phyloP scores from a whole-genome alignment of 2,888 invertebrate species.

The Hoplodrina blanda region DNA sequence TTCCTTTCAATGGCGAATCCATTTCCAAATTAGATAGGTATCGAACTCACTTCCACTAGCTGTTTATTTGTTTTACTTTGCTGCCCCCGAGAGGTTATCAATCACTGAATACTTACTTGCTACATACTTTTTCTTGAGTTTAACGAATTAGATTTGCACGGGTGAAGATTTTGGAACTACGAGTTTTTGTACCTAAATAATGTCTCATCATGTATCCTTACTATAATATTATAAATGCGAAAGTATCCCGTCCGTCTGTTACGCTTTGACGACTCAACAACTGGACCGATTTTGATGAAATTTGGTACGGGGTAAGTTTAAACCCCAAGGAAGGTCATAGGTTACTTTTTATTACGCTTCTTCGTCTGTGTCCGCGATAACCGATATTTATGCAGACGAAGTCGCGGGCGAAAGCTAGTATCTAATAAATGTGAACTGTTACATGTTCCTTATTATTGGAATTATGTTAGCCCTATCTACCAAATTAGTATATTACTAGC shows the following conservation, averaged over 20 bases:
- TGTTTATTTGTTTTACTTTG: conserved; percentile 62
- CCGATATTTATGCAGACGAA: no score
- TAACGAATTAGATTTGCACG: conserved; percentile 38
- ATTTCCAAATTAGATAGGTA: conserved; percentile 72
- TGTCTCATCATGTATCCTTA: not conserved
- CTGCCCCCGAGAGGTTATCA: conserved; percentile 67
- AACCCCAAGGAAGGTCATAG: no score
- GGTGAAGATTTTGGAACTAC: not conserved
- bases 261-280: no score
- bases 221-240: no score
- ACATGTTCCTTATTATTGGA: not conserved
- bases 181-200: not conserved
- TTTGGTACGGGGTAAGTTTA: no score
- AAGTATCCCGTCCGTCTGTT: no score
- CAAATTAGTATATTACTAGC: no score
- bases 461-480: not conserved
- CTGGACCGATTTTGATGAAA: no score
- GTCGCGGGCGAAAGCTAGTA: no score
- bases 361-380: no score
- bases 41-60: conserved; percentile 60
- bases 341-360: no score
- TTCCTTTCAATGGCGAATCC: conserved; percentile 62
- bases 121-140: conserved; percentile 36
- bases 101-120: conserved; percentile 67
- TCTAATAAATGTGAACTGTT: not conserved